Evolutionary conservation across 2,113 vertebrate genomes (phyloP), one percentile per base, ranked within the genome.

Genomic region (Apteryx mantelli): DNA sequence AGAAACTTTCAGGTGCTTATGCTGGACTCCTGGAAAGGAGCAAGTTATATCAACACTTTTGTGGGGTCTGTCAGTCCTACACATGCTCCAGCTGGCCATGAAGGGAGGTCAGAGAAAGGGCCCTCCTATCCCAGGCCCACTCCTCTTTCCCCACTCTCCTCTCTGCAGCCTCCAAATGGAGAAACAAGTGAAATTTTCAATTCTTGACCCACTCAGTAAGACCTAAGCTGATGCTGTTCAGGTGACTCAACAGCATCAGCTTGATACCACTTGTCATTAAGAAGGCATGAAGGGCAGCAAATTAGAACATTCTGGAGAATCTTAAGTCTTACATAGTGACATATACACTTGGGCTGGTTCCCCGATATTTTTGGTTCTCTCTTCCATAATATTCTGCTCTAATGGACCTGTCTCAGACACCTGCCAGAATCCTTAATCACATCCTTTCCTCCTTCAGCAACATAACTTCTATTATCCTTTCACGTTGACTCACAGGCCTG

Each of bases 81-180:
- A 14, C 12, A 9, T 6, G 56, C 26, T 82, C 30, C 24, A 79
- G 5, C 1, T 83, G 1, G 2, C 8, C 21, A 34, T 10, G 30
- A 80, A 15, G 2, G 61, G 16, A 56, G 34, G 16, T 14, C 21
- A 79, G 30, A 71, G 15, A 55, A 63, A 40, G 13, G 9, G 30
- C 5, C 50, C 12, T 46, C 44, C 32, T 20, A 66, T 50, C 22
- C 26, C 9, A 56, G 12, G 42, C 52, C 14, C 5, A 60, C 9
- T 55, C 21, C 1, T 86, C 5, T 9, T 24, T 40, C 3, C 2
- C 4, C 3, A 22, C 2, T n/a, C 5, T 56, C 55, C 4, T 20
- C 9, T 73, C 14, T 66, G 17, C 32, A 80, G 17, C 17, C 5
- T 69, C 26, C 24, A 84, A 61, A 78, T 17, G 3, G 15, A 83